These are phyloP conservation scores for Megaceryle alcyon DNA, from an alignment of 2,797 vertebrate genomes.

Conservation along the genomic window DNA sequence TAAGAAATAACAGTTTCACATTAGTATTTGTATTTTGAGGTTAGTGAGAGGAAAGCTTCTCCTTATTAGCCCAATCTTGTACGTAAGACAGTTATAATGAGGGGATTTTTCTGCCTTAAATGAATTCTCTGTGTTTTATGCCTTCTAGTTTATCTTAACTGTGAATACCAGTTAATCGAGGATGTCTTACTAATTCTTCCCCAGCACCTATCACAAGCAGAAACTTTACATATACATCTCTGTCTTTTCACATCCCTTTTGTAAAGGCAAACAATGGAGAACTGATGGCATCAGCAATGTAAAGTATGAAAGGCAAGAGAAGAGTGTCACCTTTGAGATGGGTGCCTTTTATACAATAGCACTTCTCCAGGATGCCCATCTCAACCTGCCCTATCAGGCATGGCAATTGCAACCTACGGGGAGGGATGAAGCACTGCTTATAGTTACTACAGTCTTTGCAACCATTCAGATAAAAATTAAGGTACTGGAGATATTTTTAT, in stretches of 20 bases:
- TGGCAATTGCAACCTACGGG: constrained; percentile 88
- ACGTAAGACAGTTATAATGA: background rate
- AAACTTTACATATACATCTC: background rate
- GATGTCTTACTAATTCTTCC: background rate
- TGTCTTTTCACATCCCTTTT: background rate
- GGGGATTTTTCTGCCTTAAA: background rate
- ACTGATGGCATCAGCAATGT: constrained; percentile 81
- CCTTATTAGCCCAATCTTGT: background rate
- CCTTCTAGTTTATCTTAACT: background rate
- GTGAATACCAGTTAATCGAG: background rate
- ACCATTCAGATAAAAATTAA: constrained; percentile 85
- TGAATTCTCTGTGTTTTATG: background rate
- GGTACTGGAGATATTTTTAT: constrained; percentile 57
- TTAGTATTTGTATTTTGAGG: background rate
- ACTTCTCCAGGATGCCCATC: constrained; percentile 85
- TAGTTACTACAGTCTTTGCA: constrained; percentile 76
- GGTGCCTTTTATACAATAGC: constrained; percentile 80
- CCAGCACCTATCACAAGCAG: background rate
- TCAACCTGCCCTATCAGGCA: constrained; percentile 86
- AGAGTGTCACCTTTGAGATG: constrained; percentile 83
- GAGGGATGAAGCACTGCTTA: constrained; percentile 78
- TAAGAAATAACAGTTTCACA: background rate
- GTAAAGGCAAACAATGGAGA: constrained; percentile 84
- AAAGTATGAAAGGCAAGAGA: constrained; percentile 59
- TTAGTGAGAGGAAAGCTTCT: background rate